A percentile compares a stretch with the other conserved stretches of the same genome.
Evolutionary conservation across 2,797 vertebrate species (phyloP).

Genomic region (Huso huso): DNA sequence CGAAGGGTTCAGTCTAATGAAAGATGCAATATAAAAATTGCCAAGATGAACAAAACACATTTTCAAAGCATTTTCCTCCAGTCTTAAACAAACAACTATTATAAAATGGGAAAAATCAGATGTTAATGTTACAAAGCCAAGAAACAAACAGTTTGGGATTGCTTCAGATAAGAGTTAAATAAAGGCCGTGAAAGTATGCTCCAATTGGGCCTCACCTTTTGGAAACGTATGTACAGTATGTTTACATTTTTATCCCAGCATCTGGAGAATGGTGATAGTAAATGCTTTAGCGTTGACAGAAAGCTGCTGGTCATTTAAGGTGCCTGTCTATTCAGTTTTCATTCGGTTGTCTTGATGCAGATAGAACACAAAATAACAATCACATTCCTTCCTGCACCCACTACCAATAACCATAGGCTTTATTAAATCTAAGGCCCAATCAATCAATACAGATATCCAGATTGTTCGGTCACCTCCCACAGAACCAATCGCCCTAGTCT

Average conservation of each 20-base stretch:
- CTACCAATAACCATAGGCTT: slow-evolving; percentile 49
- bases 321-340: background rate
- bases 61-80: too few relatives aligned
- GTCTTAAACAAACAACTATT: too few relatives aligned
- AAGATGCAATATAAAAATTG: too few relatives aligned
- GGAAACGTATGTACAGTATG: background rate
- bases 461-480: slow-evolving; percentile 57
- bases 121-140: too few relatives aligned
- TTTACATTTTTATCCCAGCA: too few relatives aligned
- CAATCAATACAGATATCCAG: slow-evolving; percentile 58
- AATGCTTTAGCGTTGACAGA: background rate
- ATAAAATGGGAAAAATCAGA: too few relatives aligned
- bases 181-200: too few relatives aligned
- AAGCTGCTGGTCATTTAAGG: slow-evolving; percentile 7
- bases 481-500: slow-evolving; percentile 48
- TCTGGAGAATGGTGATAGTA: background rate
- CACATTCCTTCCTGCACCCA: slow-evolving; percentile 32
- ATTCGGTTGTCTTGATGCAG: background rate
- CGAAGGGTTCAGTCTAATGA: too few relatives aligned
- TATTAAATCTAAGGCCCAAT: slow-evolving; percentile 53
- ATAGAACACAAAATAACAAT: slow-evolving; percentile 33
- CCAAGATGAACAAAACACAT: too few relatives aligned
- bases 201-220: background rate
- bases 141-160: too few relatives aligned
- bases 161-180: too few relatives aligned